Evolutionary conservation across 2,797 vertebrate species (phyloP), one percentile per base, ranked within the genome.

Genomic region (Salmo trutta): DNA sequence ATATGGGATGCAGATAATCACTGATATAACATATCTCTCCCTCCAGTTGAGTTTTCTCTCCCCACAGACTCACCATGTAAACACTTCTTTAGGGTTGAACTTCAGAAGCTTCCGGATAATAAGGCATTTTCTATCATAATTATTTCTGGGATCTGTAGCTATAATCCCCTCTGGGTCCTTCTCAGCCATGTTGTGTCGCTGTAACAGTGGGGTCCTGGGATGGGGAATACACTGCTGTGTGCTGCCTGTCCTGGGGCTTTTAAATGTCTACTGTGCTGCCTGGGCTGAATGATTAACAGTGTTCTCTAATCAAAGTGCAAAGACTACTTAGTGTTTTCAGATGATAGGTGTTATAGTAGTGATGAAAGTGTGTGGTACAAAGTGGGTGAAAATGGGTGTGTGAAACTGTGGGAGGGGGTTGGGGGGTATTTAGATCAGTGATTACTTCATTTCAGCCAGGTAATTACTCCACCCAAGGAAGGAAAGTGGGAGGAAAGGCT

Each of bases 251-350:
- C 68, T 1, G 53, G n/a, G 69, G n/a, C 75, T 83, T 81, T 79
- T 69, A 86, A 77, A 16, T 1, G 51, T 81, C 76, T 73, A 73
- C 54, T 75, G 73, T 73, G 75, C 74, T 65, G 76, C 76, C 51
- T 59, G 10, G 59, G 80, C 87, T 93, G 83, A 94, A 94, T 94
- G 87, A 95, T 95, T 95, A 93, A 94, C 93, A 76, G 62, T 64
- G 59, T 78, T 68, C 64, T 52, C 65, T 78, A 83, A 76, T 83
- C 76, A 77, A 78, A 76, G 92, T 87, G 75, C 91, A 93, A 89
- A 90, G 87, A 79, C 80, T 65, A 79, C 62, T 85, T 74, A 76
- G 21, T 86, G 51, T 70, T 80, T 83, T 75, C n/a, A 69, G 17
- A 65, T 67, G 16, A 67, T 12, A 15, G 73, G 59, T 21, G 21